Conservation (phyloP, 2,113 vertebrate genomes). For the Malurus cyaneus region DNA sequence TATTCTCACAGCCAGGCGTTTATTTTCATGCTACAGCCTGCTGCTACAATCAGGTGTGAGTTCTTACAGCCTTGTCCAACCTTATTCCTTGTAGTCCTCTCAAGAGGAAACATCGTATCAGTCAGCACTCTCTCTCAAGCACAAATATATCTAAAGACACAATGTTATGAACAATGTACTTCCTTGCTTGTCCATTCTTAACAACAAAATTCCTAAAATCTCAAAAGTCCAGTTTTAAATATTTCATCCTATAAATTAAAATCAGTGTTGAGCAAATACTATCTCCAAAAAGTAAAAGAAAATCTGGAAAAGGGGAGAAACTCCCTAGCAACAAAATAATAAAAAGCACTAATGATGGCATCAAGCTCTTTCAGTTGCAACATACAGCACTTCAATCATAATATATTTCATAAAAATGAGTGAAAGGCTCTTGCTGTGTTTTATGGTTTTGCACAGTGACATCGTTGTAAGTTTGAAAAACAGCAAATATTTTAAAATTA, state of each 20-base stretch:
- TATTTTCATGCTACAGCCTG: neutral
- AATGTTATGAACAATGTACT: neutral
- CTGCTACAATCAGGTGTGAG: fast-evolving
- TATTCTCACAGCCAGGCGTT: neutral
- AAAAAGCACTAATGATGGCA: neutral
- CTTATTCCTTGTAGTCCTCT: neutral
- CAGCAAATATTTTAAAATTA: neutral
- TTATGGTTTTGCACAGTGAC: neutral
- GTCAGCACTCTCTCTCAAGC: neutral
- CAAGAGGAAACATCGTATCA: neutral
- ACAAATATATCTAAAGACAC: neutral
- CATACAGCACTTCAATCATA: neutral
- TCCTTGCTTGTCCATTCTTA: neutral
- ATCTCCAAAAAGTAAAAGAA: neutral
- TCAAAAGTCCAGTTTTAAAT: neutral
- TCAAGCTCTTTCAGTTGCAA: neutral
- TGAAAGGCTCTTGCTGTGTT: neutral
- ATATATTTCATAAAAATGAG: neutral
- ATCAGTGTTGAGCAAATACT: neutral
- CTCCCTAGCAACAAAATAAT: neutral
- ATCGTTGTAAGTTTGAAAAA: neutral
- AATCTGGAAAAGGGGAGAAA: neutral
- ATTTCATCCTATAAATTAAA: neutral
- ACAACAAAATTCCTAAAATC: neutral
- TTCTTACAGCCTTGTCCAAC: neutral